Evolutionary conservation across 2,888 invertebrate species (phyloP).

Genomic region (Parochlus steinenii): DNA sequence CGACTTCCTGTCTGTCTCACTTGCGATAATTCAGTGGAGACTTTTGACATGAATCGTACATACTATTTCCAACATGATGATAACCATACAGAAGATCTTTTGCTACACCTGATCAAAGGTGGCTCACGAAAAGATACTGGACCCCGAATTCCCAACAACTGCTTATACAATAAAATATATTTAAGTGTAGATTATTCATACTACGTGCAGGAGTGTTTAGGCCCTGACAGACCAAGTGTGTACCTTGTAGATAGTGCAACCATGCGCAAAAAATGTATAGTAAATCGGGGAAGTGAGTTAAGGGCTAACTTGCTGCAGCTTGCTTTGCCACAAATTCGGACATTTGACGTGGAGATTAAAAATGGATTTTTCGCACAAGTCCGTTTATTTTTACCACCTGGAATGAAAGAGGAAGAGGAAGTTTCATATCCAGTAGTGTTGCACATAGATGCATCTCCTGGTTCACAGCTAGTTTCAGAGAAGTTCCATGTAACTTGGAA

Average conservation of each 20-base stretch:
- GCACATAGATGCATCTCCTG: conserved; percentile 65
- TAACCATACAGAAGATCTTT: conserved; percentile 16
- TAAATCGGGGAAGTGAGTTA: conserved; percentile 52
- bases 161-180: conserved; percentile 46
- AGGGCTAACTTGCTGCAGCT: conserved; percentile 43
- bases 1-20: conserved; percentile 28
- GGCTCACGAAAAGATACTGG: conserved; percentile 25
- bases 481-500: conserved; percentile 67
- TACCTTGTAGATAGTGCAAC: conserved; percentile 43
- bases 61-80: conserved; percentile 7
- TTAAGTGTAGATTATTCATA: conserved; percentile 46
- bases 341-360: conserved; percentile 46
- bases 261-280: conserved; percentile 41
- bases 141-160: conserved; percentile 34
- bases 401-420: conserved; percentile 67
- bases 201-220: conserved; percentile 62
- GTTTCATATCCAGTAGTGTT: conserved; percentile 64
- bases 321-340: conserved; percentile 59
- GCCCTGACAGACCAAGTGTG: conserved; percentile 51
- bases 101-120: conserved; percentile 18
- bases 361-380: conserved; percentile 57
- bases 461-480: conserved; percentile 69
- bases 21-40: conserved; percentile 27
- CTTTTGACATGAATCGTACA: conserved; percentile 10
- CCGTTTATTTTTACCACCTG: conserved; percentile 64